Conservation (phyloP, 2,888 invertebrate genomes). For the Lamproptera curius region DNA sequence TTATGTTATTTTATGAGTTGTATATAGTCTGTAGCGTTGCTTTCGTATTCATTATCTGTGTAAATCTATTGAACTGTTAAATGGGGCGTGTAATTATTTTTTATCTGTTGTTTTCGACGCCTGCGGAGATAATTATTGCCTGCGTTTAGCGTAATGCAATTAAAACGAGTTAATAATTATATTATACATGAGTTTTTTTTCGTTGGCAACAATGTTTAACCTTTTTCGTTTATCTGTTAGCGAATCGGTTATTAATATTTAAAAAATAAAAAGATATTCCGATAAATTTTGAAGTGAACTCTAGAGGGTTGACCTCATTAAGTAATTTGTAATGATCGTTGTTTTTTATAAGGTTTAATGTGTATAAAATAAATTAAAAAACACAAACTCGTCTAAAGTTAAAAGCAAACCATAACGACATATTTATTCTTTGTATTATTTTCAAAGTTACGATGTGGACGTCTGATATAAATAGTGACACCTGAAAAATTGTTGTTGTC, state of each 20-base stretch:
- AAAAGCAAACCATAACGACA: no score
- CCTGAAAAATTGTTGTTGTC: no score
- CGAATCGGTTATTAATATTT: not conserved
- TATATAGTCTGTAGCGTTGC: constrained; percentile 5
- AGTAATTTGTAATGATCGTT: no score
- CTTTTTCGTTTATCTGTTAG: not conserved
- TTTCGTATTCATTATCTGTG: constrained; percentile 1
- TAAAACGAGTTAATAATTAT: constrained; percentile 1
- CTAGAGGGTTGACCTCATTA: no score
- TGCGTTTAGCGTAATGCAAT: constrained; percentile 4
- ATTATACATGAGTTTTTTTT: constrained; percentile 8
- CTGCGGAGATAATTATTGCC: constrained; percentile 10
- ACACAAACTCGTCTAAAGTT: no score
- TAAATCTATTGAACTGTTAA: constrained; percentile 8
- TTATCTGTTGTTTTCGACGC: constrained; percentile 8
- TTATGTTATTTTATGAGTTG: no score
- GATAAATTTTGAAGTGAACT: not conserved
- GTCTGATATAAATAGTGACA: no score
- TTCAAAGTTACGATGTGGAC: no score
- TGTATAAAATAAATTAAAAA: no score
- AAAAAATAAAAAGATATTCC: not conserved
- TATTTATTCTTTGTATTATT: no score
- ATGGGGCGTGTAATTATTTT: constrained; percentile 8
- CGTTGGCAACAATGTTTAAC: not conserved
- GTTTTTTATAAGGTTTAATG: no score